A percentile compares a stretch with the other conserved stretches of the same genome.
Conservation (phyloP, 2,113 vertebrate species). For the Synodontis membranacea region DNA sequence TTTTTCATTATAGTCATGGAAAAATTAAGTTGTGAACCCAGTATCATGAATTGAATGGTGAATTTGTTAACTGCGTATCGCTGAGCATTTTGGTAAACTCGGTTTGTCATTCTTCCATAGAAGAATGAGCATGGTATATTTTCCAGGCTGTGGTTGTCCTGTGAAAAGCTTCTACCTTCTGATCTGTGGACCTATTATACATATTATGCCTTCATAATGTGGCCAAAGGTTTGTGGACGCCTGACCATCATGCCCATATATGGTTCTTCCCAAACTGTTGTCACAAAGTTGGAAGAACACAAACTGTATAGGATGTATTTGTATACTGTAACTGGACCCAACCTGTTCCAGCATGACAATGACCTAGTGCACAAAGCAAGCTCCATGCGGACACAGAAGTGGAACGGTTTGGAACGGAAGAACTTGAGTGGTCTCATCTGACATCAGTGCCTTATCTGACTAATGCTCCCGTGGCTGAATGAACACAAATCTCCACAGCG, state of each 20-base stretch:
- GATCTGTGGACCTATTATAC: background rate
- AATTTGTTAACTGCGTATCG: too few relatives aligned
- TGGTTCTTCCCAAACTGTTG: background rate
- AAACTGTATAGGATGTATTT: too few relatives aligned
- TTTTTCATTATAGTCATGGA: too few relatives aligned
- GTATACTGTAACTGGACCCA: background rate
- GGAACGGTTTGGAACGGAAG: background rate
- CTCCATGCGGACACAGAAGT: background rate
- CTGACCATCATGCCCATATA: background rate
- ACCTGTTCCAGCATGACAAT: background rate
- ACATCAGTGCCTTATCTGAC: background rate
- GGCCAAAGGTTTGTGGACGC: background rate
- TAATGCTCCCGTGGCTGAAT: background rate
- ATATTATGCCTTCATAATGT: background rate
- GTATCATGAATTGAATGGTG: too few relatives aligned
- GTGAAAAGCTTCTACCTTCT: background rate
- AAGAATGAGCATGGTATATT: background rate
- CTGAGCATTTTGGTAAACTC: background rate
- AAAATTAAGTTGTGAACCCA: too few relatives aligned
- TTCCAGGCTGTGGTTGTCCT: background rate
- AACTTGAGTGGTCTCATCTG: background rate
- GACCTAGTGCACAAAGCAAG: background rate
- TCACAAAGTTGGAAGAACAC: background rate
- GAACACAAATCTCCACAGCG: background rate
- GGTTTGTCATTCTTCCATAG: background rate